phyloP scores from a whole-genome alignment of 2,797 vertebrate species.

The Sylvia borin region DNA sequence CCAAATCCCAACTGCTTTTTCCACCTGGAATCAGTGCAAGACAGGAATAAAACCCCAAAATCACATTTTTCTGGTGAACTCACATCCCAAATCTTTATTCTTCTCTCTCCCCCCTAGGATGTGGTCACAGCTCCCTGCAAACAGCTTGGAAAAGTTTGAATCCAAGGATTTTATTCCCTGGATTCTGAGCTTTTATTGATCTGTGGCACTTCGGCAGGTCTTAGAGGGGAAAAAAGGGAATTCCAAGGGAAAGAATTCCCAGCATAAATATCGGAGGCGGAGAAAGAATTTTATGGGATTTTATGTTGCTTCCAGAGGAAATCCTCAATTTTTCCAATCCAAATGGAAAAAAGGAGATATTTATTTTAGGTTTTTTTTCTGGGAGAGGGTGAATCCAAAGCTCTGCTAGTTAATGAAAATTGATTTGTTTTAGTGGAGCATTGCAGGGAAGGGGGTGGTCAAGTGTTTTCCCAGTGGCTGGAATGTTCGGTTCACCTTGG shows the following conservation, averaged over 20 bases:
- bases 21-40: rapidly evolving
- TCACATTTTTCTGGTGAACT: neutral
- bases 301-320: neutral
- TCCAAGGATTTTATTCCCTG: neutral
- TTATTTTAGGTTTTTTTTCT: neutral
- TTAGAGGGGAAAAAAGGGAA: neutral
- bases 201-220: neutral
- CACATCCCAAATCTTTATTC: neutral
- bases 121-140: neutral
- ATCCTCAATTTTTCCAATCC: neutral
- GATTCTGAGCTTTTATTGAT: neutral
- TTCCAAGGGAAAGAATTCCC: neutral
- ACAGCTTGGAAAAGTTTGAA: neutral
- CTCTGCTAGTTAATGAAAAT: neutral
- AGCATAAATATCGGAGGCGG: rapidly evolving
- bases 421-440: neutral
- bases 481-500: neutral
- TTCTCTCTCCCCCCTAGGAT: no score
- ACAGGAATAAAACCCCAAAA: neutral
- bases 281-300: neutral
- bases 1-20: rapidly evolving
- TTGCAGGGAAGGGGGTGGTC: rapidly evolving
- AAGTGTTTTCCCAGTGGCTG: rapidly evolving
- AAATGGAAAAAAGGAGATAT: neutral
- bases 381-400: neutral